These are phyloP conservation scores for Magallana nippona DNA, from an alignment of 2,888 invertebrate genomes.

Conservation along the genomic window DNA sequence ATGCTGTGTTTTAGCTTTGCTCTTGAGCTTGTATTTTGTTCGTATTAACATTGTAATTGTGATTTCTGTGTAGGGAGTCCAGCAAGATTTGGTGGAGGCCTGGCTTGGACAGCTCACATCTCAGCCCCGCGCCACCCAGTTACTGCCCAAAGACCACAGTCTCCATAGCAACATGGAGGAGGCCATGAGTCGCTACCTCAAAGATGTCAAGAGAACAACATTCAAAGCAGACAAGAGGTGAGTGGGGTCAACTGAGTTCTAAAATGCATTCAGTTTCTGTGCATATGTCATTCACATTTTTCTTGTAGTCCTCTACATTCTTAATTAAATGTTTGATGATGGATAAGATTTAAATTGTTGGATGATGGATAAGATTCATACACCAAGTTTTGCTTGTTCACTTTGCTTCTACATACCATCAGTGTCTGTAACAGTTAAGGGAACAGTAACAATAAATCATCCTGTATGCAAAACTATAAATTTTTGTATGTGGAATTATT, in stretches of 20 bases:
- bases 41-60: neutral
- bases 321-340: no score
- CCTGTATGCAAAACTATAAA: no score
- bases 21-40: neutral
- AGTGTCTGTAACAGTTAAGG: no score
- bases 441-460: no score
- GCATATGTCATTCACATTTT: no score
- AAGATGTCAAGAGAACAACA: conserved; percentile 85
- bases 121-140: conserved; percentile 88
- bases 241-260: neutral
- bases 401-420: no score
- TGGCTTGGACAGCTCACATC: conserved; percentile 88
- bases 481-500: no score
- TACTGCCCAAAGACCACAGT: conserved; percentile 82
- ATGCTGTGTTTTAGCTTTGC: no score
- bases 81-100: conserved; percentile 86
- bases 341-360: no score
- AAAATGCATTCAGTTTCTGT: neutral
- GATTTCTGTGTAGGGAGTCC: conserved; percentile 85
- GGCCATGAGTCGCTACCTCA: conserved; percentile 84
- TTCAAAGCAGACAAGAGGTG: conserved; percentile 79
- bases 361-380: no score
- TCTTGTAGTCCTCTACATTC: no score
- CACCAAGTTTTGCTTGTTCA: no score
- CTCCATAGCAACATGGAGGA: conserved; percentile 77